Evolutionary conservation across 2,113 vertebrate genomes (phyloP).

Genomic region (Chinchilla lanigera): DNA sequence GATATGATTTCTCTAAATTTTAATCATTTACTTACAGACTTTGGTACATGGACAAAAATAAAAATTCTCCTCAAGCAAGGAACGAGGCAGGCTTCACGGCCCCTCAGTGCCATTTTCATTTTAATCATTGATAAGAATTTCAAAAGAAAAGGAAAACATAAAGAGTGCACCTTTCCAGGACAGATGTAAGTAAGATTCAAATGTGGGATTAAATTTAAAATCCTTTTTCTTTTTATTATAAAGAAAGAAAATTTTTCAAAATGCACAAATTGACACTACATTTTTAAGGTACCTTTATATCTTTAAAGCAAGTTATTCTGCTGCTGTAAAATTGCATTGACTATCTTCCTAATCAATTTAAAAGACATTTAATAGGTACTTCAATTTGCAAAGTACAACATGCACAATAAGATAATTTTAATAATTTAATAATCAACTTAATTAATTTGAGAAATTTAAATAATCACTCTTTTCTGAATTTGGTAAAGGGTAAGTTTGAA

Average conservation of each 20-base stretch:
- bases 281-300: background rate
- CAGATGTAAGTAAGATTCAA: background rate
- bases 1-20: background rate
- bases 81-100: background rate
- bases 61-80: background rate
- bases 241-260: background rate
- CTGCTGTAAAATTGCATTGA: background rate
- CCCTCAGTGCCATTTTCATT: background rate
- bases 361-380: background rate
- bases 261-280: background rate
- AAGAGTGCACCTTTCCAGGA: background rate
- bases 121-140: background rate
- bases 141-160: background rate
- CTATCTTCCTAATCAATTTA: background rate
- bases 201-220: background rate
- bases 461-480: background rate
- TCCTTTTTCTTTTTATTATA: background rate
- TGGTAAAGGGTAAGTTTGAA: background rate
- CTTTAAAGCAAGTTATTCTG: background rate
- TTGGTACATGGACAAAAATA: background rate
- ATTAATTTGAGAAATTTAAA: background rate
- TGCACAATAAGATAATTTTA: background rate
- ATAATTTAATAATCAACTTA: background rate
- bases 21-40: constrained; percentile 1
- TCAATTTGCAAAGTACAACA: background rate